Percentiles rank a stretch among this genome's conserved stretches.
phyloP scores from a whole-genome alignment of 2,113 vertebrate species.

The Redunca redunca region DNA sequence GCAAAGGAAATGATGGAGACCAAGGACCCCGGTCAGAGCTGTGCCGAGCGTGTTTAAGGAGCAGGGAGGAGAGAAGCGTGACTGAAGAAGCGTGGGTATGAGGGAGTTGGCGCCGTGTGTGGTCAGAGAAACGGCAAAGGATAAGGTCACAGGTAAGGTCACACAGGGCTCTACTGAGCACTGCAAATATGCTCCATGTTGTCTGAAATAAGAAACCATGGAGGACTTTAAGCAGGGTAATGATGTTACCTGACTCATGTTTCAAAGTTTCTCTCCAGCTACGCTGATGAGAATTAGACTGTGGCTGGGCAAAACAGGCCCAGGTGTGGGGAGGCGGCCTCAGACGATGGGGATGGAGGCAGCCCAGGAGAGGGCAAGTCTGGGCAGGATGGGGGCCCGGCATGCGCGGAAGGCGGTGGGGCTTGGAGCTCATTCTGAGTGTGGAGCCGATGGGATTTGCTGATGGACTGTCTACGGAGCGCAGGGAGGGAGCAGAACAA shows the following conservation, averaged over 20 bases:
- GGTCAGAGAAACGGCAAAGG: neutral
- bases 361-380: rapidly evolving
- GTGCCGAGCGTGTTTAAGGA: neutral
- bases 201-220: neutral
- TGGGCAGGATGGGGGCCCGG: neutral
- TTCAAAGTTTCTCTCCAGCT: neutral
- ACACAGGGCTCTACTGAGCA: rapidly evolving
- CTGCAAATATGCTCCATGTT: too few relatives aligned
- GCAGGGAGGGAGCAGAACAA: rapidly evolving
- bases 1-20: neutral
- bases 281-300: neutral
- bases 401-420: rapidly evolving
- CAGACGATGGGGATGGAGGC: neutral
- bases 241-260: neutral
- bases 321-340: neutral
- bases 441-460: neutral
- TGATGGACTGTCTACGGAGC: neutral
- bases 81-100: neutral
- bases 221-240: neutral
- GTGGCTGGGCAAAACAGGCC: neutral
- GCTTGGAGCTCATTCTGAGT: neutral
- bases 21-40: neutral
- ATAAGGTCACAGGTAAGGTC: rapidly evolving
- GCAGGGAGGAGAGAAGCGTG: neutral
- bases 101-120: rapidly evolving